Evolutionary conservation across 2,888 invertebrate genomes (phyloP), one percentile per base, ranked within the genome.

Genomic region (Standfussiana lucernea): DNA sequence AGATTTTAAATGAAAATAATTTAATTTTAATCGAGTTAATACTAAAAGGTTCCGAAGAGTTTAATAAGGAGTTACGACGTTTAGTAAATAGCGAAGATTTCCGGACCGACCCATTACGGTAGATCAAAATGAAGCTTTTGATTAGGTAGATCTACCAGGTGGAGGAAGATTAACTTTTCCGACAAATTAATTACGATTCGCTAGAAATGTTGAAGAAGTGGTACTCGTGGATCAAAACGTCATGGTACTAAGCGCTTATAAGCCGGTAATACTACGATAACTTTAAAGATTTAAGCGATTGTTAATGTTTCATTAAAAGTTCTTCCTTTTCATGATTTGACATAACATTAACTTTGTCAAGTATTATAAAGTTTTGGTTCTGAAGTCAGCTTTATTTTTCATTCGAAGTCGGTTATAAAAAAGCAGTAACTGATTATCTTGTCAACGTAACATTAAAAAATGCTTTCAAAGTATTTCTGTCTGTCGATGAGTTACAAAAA

Each of bases 71-170:
- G 59, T 70, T 68, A 56, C 66, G 37, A 53, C 24, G 42, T 73
- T 79, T 42, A 47, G 75, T 68, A 66, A 84, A 79, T 79, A 86
- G 50, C 50, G n/a, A 71, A 73, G 61, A 76, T 76, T 86, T 84
- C 87, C 84, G 75, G 65, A 40, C 21, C 21, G 10, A 40, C 28
- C 68, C 62, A 84, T 72, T 75, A 68, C 53, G 53, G 56, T 37
- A 62, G 56, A 79, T 84, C 68, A 75, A 79, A 86, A 79, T 56
- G 53, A 72, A 68, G 47, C 50, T 50, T 75, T 79, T 71, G 70
- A 73, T 65, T 72, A 77, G 21, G 67, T 11, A 69, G 40, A 67
- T 72, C 61, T 68, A 65, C 40, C 45, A 72, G 62, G 50, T 45
- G 53, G 21, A 56, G 47, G 72, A 73, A 68, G 65, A 86, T 86